Conservation (phyloP, 2,113 vertebrate species). For the Danio rerio region GRCz12tu NC_133185.1:12511501-12512000, state of each 20-base stretch:
- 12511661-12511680: not conserved
- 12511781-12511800: conserved; percentile 15
- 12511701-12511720: conserved; percentile 17
- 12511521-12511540: not conserved
- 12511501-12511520: not conserved
- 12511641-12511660: not conserved
- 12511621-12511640: not conserved
- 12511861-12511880: not conserved
- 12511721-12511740: conserved; percentile 25
- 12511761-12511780: conserved; percentile 38
- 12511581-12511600: not conserved
- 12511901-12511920: not conserved
- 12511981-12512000: not conserved
- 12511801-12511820: not conserved
- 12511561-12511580: too few relatives aligned
- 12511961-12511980: not conserved
- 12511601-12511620: not conserved
- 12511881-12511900: not conserved
- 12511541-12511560: too few relatives aligned
- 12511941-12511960: not conserved
- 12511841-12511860: not conserved
- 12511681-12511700: not conserved
- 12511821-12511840: not conserved
- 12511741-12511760: conserved; percentile 24
- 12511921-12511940: not conserved